Percentiles rank a stretch among this genome's conserved stretches.
Conservation (phyloP, 2,113 vertebrate genomes). For the Merops nubicus region DNA sequence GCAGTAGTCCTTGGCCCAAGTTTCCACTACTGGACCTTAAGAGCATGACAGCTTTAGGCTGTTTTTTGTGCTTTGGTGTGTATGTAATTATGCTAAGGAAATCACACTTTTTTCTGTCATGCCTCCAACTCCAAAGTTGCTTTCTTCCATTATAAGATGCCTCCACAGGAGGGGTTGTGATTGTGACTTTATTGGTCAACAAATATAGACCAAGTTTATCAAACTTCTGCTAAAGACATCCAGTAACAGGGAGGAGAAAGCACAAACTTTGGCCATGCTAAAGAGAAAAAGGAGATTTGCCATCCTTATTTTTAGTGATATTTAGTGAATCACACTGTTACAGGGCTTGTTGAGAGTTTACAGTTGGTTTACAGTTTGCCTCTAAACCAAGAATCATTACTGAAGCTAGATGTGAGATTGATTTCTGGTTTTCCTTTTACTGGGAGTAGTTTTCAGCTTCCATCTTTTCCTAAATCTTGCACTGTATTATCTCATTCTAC, state of each 20-base stretch:
- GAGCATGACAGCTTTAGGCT: background rate
- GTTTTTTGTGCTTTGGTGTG: background rate
- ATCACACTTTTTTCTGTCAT: background rate
- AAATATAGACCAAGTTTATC: background rate
- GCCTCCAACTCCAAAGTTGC: background rate
- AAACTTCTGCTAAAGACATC: background rate
- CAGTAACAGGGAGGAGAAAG: background rate
- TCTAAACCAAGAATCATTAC: background rate
- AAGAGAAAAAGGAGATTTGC: background rate
- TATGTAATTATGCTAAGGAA: background rate
- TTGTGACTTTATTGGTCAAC: background rate
- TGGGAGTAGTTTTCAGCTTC: background rate
- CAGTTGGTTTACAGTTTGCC: background rate
- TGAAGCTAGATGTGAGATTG: background rate
- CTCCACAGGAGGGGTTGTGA: background rate
- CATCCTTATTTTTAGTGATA: background rate
- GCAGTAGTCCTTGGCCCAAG: background rate
- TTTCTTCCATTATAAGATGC: background rate
- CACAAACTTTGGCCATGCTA: background rate
- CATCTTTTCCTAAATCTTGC: background rate
- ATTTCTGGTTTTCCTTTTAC: background rate
- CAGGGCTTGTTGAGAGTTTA: background rate
- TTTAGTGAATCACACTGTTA: background rate
- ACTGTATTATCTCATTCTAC: background rate
- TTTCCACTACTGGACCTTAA: background rate